Percentiles rank a stretch among this genome's conserved stretches.
phyloP scores from a whole-genome alignment of 2,113 vertebrate genomes.

The Lasiurus cinereus region DNA sequence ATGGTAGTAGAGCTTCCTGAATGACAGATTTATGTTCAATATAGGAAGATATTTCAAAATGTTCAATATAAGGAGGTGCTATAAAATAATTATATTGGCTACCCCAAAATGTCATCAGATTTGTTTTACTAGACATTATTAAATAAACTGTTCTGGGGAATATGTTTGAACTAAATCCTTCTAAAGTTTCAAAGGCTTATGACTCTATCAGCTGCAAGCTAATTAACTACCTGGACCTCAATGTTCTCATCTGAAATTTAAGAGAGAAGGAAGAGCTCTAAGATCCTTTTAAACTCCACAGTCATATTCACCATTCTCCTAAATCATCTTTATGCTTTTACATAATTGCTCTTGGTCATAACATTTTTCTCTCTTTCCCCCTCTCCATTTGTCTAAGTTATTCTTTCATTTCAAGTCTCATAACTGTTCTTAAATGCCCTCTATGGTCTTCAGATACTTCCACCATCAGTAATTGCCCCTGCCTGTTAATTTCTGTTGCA shows the following conservation, averaged over 20 bases:
- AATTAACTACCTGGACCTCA: not conserved
- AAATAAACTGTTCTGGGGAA: not conserved
- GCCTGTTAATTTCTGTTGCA: not conserved
- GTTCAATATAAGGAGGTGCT: not conserved
- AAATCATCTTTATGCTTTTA: not conserved
- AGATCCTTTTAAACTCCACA: not conserved
- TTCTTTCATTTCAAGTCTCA: not conserved
- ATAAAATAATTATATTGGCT: slow-evolving; percentile 12
- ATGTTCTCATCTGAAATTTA: not conserved
- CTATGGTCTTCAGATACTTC: not conserved
- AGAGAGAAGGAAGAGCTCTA: slow-evolving; percentile 23
- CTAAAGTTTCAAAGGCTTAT: slow-evolving; percentile 31
- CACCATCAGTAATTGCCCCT: not conserved
- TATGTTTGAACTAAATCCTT: slow-evolving; percentile 13
- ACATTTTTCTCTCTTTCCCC: not conserved
- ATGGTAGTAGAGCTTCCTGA: not conserved
- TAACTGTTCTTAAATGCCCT: not conserved
- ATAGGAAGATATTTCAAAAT: not conserved
- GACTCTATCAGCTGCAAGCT: not conserved
- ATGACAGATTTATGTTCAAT: not conserved
- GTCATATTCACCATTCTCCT: not conserved
- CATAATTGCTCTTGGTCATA: not conserved
- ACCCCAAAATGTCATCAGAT: not conserved
- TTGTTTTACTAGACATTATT: not conserved
- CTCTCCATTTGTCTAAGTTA: not conserved